Base-by-base conservation (phyloP, 2,888 invertebrate species). In the Pyralis farinalis region DNA sequence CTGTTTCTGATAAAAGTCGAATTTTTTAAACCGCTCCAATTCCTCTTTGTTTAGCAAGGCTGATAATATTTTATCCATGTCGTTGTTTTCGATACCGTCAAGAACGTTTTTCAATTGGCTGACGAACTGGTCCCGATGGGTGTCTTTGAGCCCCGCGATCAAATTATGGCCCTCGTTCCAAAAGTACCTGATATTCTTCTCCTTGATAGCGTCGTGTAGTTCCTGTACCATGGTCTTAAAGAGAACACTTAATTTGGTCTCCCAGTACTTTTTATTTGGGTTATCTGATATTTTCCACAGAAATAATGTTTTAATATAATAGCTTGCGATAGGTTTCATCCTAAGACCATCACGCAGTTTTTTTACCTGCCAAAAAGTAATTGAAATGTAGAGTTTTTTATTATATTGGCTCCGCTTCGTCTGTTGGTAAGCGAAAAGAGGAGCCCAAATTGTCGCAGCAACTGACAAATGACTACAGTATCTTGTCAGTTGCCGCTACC, bases 301-400 rank as follows among this genome's bases (percentile, higher is more conserved):
- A 47, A 88, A 88, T 1, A 91, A 53, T 0, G 91, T 91, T 58
- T 92, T 92, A 30, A 92, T 90, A 53, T 88, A 91, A 55, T 92
- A 92, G 47, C 92, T 92, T 0, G 90, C 86, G 27, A 92, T 79
- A 0, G 57, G 63, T 34, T 77, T 71, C 71, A 90, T 78, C 1
- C 75, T 61, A 1, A 81, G 65, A 0, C 66, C 68, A 50, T 91
- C 90, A 5, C 91, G 76, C 6, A 92, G 54, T 72, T 91, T 91
- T 76, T 92, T 85, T 1, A 85, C 53, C 85, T 85, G 25, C 7
- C 7, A 7, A 25, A 25, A 2, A 25, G 7, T 25, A 25, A 25
- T 16, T 2, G 16, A n/a, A n/a, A n/a, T n/a, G n/a, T n/a, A n/a
- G n/a, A n/a, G n/a, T n/a, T n/a, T n/a, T n/a, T n/a, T n/a, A n/a